Conservation (phyloP, 2,797 vertebrate genomes). For the Tapera naevia region DNA sequence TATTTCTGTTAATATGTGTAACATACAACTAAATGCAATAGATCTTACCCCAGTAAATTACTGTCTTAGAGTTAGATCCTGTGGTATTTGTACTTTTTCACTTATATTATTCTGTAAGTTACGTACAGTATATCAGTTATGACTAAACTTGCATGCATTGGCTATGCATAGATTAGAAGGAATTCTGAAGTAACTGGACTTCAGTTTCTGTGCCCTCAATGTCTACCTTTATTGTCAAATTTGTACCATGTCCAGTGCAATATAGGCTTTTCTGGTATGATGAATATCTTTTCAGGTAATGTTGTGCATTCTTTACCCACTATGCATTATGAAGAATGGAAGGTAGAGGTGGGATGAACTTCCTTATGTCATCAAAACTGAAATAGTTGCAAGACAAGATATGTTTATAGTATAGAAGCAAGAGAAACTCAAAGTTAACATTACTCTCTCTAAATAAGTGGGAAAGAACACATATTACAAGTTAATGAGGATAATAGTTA, state of each 20-base stretch:
- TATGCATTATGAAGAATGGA: not conserved
- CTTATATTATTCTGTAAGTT: not conserved
- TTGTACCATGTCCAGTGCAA: not conserved
- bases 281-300: not conserved
- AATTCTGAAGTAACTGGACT: not conserved
- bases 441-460: not conserved
- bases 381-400: not conserved
- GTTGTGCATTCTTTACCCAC: not conserved
- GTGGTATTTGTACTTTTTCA: not conserved
- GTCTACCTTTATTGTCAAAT: not conserved
- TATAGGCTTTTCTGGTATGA: not conserved
- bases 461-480: not conserved
- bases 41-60: not conserved
- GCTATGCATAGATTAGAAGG: not conserved
- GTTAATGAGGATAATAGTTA: not conserved
- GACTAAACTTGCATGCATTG: not conserved
- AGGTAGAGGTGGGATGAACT: not conserved
- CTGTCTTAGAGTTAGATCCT: not conserved
- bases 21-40: not conserved
- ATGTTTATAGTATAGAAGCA: not conserved
- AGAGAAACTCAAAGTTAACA: not conserved
- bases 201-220: not conserved
- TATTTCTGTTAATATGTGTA: not conserved
- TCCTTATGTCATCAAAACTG: not conserved
- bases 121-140: not conserved